Evolutionary conservation across 23 tunicate species (phyloP), one percentile per base, ranked within the genome.

Genomic region (Ascidia mentula): DNA sequence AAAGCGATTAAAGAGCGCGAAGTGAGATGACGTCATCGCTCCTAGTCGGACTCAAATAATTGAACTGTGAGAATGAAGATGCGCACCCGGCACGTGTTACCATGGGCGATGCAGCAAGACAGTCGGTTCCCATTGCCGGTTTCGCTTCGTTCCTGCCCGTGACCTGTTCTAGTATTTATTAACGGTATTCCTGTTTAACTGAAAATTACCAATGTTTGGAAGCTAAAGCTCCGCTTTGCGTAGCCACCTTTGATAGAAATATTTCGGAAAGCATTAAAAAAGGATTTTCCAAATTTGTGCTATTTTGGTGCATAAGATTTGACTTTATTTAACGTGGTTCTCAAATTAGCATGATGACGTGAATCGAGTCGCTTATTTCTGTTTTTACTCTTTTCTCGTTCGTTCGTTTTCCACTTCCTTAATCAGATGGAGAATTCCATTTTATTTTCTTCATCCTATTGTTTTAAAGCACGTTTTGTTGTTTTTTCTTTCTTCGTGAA

Each of bases 1-100:
- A 82, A 88, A 37, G 72, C 80, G 22, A 53, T 53, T 9, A 53
- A 9, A 28, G 65, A 53, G 65, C 22, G 13, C 22, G 65, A 53
- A 53, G 65, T 53, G 65, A 53, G 65, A 28, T 53, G 65, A 53
- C 65, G 65, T 53, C 65, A 53, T 28, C 65, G 24, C 24, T 53
- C 13, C 15, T 20, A 28, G 13, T 20, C 65, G 1, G 65, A 53
- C 65, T 53, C 65, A 9, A 53, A 26, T n/a, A n/a, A n/a, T n/a
- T n/a, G n/a, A n/a, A n/a, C n/a, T n/a, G n/a, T n/a, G n/a, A n/a
- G n/a, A n/a, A n/a, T n/a, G n/a, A n/a, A n/a, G n/a, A n/a, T n/a
- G n/a, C n/a, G n/a, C n/a, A n/a, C n/a, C n/a, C n/a, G n/a, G n/a
- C n/a, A n/a, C n/a, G n/a, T n/a, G n/a, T n/a, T n/a, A n/a, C n/a